Evolutionary conservation across 2,113 vertebrate species (phyloP).

Genomic region (Gobius niger): DNA sequence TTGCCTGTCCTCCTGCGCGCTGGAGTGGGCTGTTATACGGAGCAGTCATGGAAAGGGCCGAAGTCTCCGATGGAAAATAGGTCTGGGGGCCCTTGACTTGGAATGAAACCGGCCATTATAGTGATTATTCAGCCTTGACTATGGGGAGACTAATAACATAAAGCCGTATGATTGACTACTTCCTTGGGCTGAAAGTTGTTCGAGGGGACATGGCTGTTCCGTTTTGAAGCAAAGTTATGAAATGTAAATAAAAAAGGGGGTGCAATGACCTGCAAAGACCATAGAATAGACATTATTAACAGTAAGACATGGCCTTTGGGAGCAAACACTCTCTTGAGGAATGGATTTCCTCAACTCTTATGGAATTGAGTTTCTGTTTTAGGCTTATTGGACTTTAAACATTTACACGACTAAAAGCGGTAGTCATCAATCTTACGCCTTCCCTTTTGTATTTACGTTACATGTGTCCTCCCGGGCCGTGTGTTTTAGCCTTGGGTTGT

Average conservation of each 20-base stretch:
- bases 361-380: constrained; percentile 7
- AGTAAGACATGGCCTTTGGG: not conserved
- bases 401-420: constrained; percentile 2
- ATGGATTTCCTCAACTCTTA: not conserved
- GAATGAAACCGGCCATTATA: constrained; percentile 43
- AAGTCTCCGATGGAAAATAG: constrained; percentile 54
- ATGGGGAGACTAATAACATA: constrained; percentile 40
- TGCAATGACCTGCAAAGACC: not conserved
- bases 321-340: too few species aligned
- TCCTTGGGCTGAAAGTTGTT: constrained; percentile 31
- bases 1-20: constrained; percentile 62
- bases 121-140: constrained; percentile 45
- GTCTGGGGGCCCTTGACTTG: constrained; percentile 28
- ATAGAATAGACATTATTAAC: not conserved
- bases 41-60: constrained; percentile 67
- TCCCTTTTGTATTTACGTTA: constrained; percentile 30
- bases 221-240: not conserved
- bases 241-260: not conserved
- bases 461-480: constrained; percentile 45
- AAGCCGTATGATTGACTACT: constrained; percentile 42
- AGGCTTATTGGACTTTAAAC: constrained; percentile 2
- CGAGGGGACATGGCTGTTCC: not conserved
- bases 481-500: constrained; percentile 44
- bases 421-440: not conserved
- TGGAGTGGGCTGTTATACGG: constrained; percentile 58